These are phyloP conservation scores for Patiria pectinifera DNA, from an alignment of 53 echinoderm and acorn worm species.

Conservation along the genomic window DNA sequence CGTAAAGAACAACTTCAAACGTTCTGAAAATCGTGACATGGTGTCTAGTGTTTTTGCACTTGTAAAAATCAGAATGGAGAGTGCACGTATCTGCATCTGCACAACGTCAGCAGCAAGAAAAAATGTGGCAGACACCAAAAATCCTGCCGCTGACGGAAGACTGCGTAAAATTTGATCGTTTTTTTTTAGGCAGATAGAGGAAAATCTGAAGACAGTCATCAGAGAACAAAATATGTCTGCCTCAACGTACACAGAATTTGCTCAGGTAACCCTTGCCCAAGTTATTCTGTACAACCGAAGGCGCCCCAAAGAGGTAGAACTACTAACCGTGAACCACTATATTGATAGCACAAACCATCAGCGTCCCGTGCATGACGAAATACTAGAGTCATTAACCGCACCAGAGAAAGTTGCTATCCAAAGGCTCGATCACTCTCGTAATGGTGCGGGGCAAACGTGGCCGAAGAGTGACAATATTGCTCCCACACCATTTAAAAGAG, in stretches of 20 bases:
- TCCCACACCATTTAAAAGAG: conserved; percentile 40
- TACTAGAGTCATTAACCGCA: conserved; percentile 34
- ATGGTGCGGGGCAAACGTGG: conserved; percentile 64
- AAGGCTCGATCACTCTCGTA: conserved; percentile 28
- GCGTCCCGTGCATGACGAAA: conserved; percentile 61
- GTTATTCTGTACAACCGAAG: conserved; percentile 62
- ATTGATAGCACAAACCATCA: conserved; percentile 3
- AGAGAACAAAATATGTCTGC: background rate
- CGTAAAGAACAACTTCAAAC: conserved; percentile 41
- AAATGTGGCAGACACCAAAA: conserved; percentile 53
- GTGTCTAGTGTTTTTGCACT: conserved; percentile 53
- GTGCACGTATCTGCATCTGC: conserved; percentile 62
- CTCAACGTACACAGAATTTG: conserved; percentile 30
- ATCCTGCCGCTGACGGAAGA: conserved; percentile 71
- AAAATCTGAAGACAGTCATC: conserved; percentile 13
- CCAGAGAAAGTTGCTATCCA: conserved; percentile 56
- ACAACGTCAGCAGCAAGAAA: conserved; percentile 58
- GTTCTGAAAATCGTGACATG: conserved; percentile 6
- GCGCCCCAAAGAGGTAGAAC: conserved; percentile 56
- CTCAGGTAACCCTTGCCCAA: conserved; percentile 42
- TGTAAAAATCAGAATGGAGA: conserved; percentile 58
- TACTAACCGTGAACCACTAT: conserved; percentile 17
- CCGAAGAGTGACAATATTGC: conserved; percentile 51
- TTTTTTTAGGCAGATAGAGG: conserved; percentile 26
- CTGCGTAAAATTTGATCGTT: conserved; percentile 59